phyloP scores from a whole-genome alignment of 1,140 invertebrate genomes.

The Heliothis subflexa region DNA sequence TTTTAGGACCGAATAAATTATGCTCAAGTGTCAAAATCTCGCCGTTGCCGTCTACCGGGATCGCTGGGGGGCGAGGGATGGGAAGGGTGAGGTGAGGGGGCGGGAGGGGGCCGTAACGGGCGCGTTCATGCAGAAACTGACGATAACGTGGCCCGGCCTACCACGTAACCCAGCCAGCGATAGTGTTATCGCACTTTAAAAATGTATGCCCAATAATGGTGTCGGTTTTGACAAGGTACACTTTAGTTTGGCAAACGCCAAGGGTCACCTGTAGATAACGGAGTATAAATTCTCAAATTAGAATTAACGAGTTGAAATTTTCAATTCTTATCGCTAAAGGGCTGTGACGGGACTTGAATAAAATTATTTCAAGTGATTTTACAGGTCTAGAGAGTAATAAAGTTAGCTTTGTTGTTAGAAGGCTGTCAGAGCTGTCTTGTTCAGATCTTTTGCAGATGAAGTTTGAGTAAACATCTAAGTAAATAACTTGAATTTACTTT shows the following conservation, averaged over 20 bases:
- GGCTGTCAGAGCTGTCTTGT: constrained; percentile 12
- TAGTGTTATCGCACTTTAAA: constrained; percentile 76
- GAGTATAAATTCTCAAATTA: constrained; percentile 46
- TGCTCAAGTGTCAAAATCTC: constrained; percentile 81
- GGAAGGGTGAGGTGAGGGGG: constrained; percentile 53
- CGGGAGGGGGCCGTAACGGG: constrained; percentile 70
- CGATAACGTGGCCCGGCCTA: constrained; percentile 84
- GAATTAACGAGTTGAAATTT: constrained; percentile 34
- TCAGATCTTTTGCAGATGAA: constrained; percentile 18
- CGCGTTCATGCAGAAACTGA: constrained; percentile 85
- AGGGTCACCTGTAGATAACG: constrained; percentile 50
- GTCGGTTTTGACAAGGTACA: constrained; percentile 63
- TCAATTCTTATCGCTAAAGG: constrained; percentile 34
- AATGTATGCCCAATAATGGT: constrained; percentile 83
- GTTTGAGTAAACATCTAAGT: constrained; percentile 3
- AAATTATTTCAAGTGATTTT: constrained; percentile 16
- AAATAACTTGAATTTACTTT: neutral
- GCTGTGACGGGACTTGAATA: neutral
- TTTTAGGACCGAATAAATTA: constrained; percentile 71
- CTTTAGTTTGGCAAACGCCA: constrained; percentile 49
- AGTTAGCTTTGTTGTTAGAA: constrained; percentile 25
- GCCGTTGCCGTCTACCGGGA: constrained; percentile 67
- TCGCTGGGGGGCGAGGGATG: constrained; percentile 53
- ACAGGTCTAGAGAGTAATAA: neutral
- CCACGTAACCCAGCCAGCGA: constrained; percentile 78